Conservation (phyloP, 2,888 invertebrate genomes). For the Lasioglossum zephyrum region DNA sequence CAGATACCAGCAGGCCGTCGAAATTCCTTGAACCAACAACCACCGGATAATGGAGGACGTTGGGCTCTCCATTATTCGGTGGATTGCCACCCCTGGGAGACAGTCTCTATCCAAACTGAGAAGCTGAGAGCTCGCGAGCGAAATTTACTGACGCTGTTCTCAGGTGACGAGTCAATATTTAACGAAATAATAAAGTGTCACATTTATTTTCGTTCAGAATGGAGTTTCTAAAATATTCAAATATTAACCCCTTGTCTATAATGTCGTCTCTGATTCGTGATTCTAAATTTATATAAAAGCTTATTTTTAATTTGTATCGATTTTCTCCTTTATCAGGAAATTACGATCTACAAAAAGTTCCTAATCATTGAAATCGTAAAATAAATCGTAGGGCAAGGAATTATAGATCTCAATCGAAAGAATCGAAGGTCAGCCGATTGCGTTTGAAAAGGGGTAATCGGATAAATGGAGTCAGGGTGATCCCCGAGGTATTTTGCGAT, state of each 20-base stretch:
- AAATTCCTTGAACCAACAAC: slow-evolving; percentile 42
- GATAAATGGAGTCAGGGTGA: slow-evolving; percentile 23
- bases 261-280: too few relatives aligned
- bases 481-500: slow-evolving; percentile 32
- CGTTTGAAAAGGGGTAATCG: background rate
- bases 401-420: background rate
- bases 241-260: too few relatives aligned
- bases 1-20: slow-evolving; percentile 54
- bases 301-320: too few relatives aligned
- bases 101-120: background rate
- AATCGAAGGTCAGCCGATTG: background rate
- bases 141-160: slow-evolving; percentile 3
- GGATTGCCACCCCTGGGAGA: slow-evolving; percentile 29
- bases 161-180: background rate
- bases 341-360: too few relatives aligned
- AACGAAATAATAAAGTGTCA: background rate
- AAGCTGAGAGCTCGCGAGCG: background rate
- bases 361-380: too few relatives aligned
- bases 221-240: too few relatives aligned
- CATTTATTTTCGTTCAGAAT: too few relatives aligned
- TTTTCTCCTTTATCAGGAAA: too few relatives aligned
- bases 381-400: too few relatives aligned
- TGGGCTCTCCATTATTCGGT: slow-evolving; percentile 60
- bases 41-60: slow-evolving; percentile 44
- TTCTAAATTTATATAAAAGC: too few relatives aligned